Conservation (phyloP, 2,888 invertebrate genomes). For the Phengaris alcon region DNA sequence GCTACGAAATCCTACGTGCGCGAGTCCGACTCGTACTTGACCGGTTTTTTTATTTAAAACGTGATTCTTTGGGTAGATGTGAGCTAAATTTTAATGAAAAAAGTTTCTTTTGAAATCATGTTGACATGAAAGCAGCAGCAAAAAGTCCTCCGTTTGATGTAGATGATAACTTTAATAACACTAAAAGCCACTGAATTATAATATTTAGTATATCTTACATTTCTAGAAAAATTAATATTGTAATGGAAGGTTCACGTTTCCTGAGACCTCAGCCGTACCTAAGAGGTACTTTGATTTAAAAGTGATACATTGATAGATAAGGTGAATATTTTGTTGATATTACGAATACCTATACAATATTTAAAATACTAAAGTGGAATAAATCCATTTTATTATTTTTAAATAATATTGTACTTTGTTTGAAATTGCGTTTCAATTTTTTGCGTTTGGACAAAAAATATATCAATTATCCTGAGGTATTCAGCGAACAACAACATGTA, state of each 20-base stretch:
- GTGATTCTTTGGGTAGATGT: not conserved
- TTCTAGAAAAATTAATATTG: constrained; percentile 24
- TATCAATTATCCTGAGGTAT: too few species aligned
- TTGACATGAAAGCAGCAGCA: not conserved
- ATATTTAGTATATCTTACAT: constrained; percentile 8
- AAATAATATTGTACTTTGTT: too few species aligned
- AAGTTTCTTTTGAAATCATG: not conserved
- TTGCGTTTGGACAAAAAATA: too few species aligned
- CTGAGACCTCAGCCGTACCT: not conserved
- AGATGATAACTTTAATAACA: not conserved
- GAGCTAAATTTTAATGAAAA: constrained; percentile 3
- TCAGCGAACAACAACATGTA: too few species aligned
- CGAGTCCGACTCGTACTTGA: too few species aligned
- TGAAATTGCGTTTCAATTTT: too few species aligned
- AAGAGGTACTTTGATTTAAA: not conserved
- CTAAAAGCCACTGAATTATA: constrained; percentile 16
- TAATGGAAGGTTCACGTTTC: constrained; percentile 4
- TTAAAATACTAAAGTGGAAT: too few species aligned
- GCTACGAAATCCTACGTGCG: too few species aligned
- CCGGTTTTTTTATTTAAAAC: not conserved
- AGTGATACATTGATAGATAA: constrained; percentile 10
- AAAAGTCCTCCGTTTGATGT: constrained; percentile 6
- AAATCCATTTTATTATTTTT: too few species aligned
- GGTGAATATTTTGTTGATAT: not conserved
- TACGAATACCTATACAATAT: not conserved